Base-by-base conservation (phyloP, 2,113 vertebrate species). In the Anhinga rufa region DNA sequence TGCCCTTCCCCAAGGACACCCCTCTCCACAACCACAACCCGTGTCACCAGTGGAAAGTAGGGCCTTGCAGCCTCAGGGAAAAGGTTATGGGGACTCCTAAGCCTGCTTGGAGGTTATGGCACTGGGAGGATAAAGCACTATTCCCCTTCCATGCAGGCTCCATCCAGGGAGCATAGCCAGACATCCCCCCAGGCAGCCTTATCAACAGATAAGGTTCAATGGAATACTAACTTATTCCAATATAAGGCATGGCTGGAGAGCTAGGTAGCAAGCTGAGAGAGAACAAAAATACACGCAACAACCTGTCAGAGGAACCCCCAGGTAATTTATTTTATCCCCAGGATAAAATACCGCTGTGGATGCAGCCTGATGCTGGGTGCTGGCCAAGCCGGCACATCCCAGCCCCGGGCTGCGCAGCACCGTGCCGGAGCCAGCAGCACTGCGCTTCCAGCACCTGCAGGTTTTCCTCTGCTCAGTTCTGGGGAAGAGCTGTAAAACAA, bases 401-500 rank as follows among this genome's bases (percentile, higher is more conserved):
- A 68, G 68, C 49, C 54, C 17, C 1, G 2, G 49, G 44, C 38
- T 8, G 61, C 17, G 9, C 71, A 82, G 76, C 52, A 44, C 62
- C 4, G 1, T 1, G 5, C 28, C 13, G 13, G 21, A 55, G 69
- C 49, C 14, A 6, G 46, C 48, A 15, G 76, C 57, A 48, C 68
- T 3, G 4, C 1, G 5, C 31, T 48, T 40, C 34, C 84, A 46
- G 29, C 22, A 28, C 34, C 64, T 15, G 18, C 38, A 32, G 65
- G 14, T 26, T 79, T 52, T 58, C 54, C 70, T 87, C 51, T 5
- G 4, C 46, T 74, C 44, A 3, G 2, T 26, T 34, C 61, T 62
- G 70, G 62, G 52, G 46, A 80, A 48, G 34, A 92, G 57, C 81
- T 74, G 60, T 70, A 86, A 89, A 95, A 92, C 85, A 95, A 90